phyloP scores from a whole-genome alignment of 2,888 invertebrate genomes.

The Pogonocherus hispidulus region DNA sequence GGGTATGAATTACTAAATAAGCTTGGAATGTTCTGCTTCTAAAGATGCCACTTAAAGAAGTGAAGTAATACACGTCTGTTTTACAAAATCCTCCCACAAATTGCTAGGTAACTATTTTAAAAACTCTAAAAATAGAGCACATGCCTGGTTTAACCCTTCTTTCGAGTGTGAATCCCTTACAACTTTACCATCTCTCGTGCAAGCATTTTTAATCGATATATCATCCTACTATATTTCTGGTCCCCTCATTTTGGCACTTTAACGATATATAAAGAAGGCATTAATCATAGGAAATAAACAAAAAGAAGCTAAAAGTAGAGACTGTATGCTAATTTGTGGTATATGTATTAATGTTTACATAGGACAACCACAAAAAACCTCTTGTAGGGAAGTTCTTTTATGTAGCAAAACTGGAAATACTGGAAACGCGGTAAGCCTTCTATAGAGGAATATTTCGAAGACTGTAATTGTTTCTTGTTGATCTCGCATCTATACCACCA shows the following conservation, averaged over 20 bases:
- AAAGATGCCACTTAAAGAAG: conserved; percentile 53
- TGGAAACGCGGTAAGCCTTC: not conserved
- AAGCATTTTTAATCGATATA: not conserved
- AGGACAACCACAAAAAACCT: not conserved
- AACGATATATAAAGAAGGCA: not conserved
- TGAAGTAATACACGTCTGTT: conserved; percentile 56
- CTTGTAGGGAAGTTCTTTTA: not conserved
- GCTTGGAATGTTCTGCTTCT: conserved; percentile 38
- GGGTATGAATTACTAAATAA: conserved; percentile 43
- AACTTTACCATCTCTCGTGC: not conserved
- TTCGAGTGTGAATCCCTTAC: conserved; percentile 44
- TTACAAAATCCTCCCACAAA: conserved; percentile 62
- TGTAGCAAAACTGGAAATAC: not conserved
- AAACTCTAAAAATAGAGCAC: conserved; percentile 64
- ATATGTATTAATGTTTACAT: not conserved
- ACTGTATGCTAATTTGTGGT: not conserved
- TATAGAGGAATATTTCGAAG: not conserved
- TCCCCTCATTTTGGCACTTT: not conserved
- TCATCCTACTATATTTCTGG: not conserved
- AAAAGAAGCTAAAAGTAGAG: not conserved
- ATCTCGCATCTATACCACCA: no score
- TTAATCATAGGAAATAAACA: not conserved
- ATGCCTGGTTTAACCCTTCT: conserved; percentile 56
- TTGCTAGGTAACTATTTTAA: conserved; percentile 65
- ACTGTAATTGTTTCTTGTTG: no score